Evolutionary conservation across 2,888 invertebrate species (phyloP).

Genomic region (Crioceris asparagi): DNA sequence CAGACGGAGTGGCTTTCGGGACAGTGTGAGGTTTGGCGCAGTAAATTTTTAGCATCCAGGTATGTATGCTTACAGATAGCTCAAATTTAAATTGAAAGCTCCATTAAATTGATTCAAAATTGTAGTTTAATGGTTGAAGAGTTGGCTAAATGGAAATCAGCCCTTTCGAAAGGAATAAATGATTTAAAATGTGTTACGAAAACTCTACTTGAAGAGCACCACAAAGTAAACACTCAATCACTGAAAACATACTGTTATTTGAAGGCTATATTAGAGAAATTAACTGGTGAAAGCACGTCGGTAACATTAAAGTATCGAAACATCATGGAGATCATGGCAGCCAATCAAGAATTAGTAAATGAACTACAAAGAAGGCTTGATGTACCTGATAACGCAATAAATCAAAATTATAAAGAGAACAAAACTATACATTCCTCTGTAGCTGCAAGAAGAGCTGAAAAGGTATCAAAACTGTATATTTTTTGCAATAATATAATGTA

Average conservation of each 20-base stretch:
- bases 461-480: constrained; percentile 19
- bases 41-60: constrained; percentile 92
- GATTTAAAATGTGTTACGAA: constrained; percentile 60
- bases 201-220: constrained; percentile 58
- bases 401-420: constrained; percentile 7
- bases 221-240: constrained; percentile 50
- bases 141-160: constrained; percentile 75
- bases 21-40: constrained; percentile 93
- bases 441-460: constrained; percentile 41
- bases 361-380: too few species aligned
- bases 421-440: constrained; percentile 20
- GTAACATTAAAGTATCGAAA: constrained; percentile 44
- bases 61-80: constrained; percentile 28
- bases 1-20: constrained; percentile 88
- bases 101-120: constrained; percentile 15
- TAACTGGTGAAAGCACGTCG: constrained; percentile 12
- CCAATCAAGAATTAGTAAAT: constrained; percentile 51
- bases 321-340: constrained; percentile 51
- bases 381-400: constrained; percentile 41
- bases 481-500: background rate
- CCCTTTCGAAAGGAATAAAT: constrained; percentile 57
- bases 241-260: constrained; percentile 53
- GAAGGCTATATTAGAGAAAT: constrained; percentile 40
- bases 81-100: background rate
- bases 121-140: constrained; percentile 86